Evolutionary conservation across 2,888 invertebrate genomes (phyloP).

Genomic region (Oscheius sp.): DNA sequence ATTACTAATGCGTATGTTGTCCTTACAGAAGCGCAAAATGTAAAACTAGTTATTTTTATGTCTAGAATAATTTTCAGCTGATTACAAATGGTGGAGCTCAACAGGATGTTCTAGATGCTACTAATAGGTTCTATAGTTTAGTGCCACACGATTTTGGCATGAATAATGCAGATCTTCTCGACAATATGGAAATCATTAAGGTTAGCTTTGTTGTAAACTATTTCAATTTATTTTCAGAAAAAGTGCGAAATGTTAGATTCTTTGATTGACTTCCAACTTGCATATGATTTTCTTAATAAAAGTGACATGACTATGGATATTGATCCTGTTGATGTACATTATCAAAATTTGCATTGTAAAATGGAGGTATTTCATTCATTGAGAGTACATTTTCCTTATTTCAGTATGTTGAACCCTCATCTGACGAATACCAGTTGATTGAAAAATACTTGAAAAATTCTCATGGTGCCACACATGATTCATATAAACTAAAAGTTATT

Average conservation of each 20-base stretch:
- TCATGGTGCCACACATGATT: slow-evolving; percentile 86
- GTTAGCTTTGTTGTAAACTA: slow-evolving; percentile 52
- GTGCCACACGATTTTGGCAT: slow-evolving; percentile 94
- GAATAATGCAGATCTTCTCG: slow-evolving; percentile 82
- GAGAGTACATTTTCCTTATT: neutral
- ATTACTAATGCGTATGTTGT: slow-evolving; percentile 86
- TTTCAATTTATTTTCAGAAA: slow-evolving; percentile 71
- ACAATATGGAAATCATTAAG: slow-evolving; percentile 80
- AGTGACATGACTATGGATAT: neutral
- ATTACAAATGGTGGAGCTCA: neutral
- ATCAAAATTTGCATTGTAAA: slow-evolving; percentile 84
- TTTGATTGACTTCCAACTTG: slow-evolving; percentile 91
- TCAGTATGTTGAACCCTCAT: slow-evolving; percentile 38
- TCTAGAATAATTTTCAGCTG: slow-evolving; percentile 1
- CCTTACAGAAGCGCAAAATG: slow-evolving; percentile 74
- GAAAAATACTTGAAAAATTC: slow-evolving; percentile 84
- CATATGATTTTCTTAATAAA: slow-evolving; percentile 70
- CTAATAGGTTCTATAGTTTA: slow-evolving; percentile 83
- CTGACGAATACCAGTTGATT: slow-evolving; percentile 82
- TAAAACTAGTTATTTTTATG: slow-evolving; percentile 32
- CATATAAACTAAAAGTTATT: slow-evolving; percentile 79
- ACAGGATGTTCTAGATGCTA: slow-evolving; percentile 33
- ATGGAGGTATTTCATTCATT: slow-evolving; percentile 75
- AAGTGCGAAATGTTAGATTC: slow-evolving; percentile 89
- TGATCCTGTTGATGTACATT: slow-evolving; percentile 84